Evolutionary conservation across 2,888 invertebrate species (phyloP).

Genomic region (Drosophila heteroneura): DNA sequence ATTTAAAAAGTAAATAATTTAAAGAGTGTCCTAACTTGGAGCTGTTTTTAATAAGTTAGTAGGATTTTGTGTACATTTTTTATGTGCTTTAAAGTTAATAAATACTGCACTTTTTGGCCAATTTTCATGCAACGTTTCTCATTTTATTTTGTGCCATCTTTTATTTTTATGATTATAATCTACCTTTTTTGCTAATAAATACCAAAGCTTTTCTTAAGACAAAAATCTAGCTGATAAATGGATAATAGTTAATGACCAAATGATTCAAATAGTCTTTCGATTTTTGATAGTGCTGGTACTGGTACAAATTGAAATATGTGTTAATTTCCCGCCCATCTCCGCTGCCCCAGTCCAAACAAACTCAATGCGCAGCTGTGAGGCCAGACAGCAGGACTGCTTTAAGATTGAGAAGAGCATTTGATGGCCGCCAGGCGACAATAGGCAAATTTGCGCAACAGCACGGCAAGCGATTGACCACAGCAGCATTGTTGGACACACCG

Average conservation of each 20-base stretch:
- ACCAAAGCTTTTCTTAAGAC: neutral
- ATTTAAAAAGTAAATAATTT: neutral
- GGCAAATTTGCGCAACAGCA: conserved; percentile 76
- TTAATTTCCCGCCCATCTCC: neutral
- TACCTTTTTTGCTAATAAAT: neutral
- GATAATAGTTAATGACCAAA: neutral
- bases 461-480: conserved; percentile 73
- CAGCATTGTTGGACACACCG: conserved; percentile 72
- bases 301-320: neutral
- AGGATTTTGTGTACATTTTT: neutral
- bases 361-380: conserved; percentile 67
- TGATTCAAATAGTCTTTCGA: neutral
- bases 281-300: neutral
- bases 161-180: too few species aligned
- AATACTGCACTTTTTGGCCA: neutral
- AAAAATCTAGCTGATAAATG: neutral
- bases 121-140: neutral
- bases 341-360: conserved; percentile 58
- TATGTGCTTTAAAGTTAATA: neutral
- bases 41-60: neutral
- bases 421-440: conserved; percentile 59
- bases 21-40: neutral
- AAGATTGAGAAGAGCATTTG: conserved; percentile 23
- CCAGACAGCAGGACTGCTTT: neutral
- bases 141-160: neutral